Conservation (phyloP, 2,888 invertebrate genomes). For the Ariolimax columbianus region DNA sequence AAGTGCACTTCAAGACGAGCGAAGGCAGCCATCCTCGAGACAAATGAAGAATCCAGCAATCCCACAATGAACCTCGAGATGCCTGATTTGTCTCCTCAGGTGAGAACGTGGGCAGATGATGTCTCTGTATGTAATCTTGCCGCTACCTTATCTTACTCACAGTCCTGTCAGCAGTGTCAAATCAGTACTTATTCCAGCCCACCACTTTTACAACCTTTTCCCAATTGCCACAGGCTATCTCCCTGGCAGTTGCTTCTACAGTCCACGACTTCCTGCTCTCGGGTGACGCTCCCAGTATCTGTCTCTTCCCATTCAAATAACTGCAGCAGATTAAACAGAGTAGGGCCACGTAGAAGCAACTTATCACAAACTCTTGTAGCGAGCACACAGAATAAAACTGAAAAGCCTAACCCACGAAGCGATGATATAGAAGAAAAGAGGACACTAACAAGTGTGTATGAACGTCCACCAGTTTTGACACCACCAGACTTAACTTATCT, state of each 20-base stretch:
- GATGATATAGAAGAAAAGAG: neutral
- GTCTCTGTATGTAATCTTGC: conserved; percentile 27
- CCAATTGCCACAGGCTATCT: neutral
- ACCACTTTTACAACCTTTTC: conserved; percentile 19
- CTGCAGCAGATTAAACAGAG: neutral
- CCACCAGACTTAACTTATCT: neutral
- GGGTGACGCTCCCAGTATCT: conserved; percentile 53
- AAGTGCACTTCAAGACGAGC: neutral
- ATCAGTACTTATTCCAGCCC: neutral
- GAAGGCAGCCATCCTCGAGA: conserved; percentile 6
- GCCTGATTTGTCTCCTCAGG: conserved; percentile 42
- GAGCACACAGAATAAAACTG: neutral
- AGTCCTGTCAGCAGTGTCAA: neutral
- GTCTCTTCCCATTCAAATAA: conserved; percentile 13
- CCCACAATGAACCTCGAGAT: conserved; percentile 30
- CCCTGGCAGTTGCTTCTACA: conserved; percentile 62
- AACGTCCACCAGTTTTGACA: conserved; percentile 37
- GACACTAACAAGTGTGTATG: conserved; percentile 1
- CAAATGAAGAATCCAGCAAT: conserved; percentile 13
- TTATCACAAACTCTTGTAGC: conserved; percentile 6
- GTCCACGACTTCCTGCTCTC: conserved; percentile 65
- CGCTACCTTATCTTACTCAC: conserved; percentile 16
- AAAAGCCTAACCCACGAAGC: neutral
- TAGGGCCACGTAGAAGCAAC: neutral
- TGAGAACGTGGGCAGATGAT: conserved; percentile 44